Conservation (phyloP, 2,888 invertebrate species). For the Apomyelois bistriatella region DNA sequence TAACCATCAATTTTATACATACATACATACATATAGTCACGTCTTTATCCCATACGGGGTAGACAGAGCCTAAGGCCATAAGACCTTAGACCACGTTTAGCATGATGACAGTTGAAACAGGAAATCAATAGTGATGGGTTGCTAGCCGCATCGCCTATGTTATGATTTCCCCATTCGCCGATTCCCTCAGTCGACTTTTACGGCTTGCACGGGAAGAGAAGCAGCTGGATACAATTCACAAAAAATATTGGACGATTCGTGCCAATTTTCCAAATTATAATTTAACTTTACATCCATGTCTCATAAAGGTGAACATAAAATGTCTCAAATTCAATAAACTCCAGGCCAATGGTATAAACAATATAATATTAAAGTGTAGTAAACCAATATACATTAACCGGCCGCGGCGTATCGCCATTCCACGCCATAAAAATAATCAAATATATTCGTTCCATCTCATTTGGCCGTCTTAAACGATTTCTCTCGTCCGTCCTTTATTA, state of each 20-base stretch:
- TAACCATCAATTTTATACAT: too few relatives aligned
- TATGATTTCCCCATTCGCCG: too few relatives aligned
- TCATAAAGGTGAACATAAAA: conserved; percentile 7
- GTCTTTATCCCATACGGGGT: too few relatives aligned
- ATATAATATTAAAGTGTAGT: conserved; percentile 64
- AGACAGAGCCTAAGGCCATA: too few relatives aligned
- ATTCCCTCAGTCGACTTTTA: too few relatives aligned
- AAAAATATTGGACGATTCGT: neutral
- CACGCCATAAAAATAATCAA: conserved; percentile 78
- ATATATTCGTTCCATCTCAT: conserved; percentile 80
- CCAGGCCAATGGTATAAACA: conserved; percentile 43
- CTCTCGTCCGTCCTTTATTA: conserved; percentile 79
- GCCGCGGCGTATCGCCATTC: conserved; percentile 70
- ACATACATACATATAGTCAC: too few relatives aligned
- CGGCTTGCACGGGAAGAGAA: too few relatives aligned
- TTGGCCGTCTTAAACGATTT: conserved; percentile 80
- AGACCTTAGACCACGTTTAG: too few relatives aligned
- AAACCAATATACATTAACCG: conserved; percentile 73
- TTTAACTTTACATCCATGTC: conserved; percentile 1
- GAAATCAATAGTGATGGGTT: too few relatives aligned
- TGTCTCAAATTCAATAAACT: conserved; percentile 6
- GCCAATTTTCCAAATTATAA: neutral
- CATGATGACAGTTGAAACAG: too few relatives aligned
- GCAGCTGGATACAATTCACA: too few relatives aligned
- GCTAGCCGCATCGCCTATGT: too few relatives aligned